Evolutionary conservation across 2,888 invertebrate species (phyloP), one percentile per base, ranked within the genome.

Genomic region (Chaitophorus viminalis): DNA sequence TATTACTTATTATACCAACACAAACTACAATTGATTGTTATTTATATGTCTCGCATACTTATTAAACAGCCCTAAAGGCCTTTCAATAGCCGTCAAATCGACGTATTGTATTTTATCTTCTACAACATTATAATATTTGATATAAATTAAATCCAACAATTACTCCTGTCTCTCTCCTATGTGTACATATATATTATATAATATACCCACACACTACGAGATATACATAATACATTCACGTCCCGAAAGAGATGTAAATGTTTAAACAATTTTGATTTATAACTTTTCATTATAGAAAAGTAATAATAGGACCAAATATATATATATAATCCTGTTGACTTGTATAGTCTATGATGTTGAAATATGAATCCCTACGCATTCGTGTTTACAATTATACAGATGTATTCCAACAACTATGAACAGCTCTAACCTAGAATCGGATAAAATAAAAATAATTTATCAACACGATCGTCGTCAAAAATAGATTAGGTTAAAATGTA

Each of bases 91-190:
- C 3, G 9, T 54, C 52, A 11, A 72, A 36, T n/a, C 33, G n/a
- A 74, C 9, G 33, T 74, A 74, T 82, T 18, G 29, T 72, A 68
- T 81, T 81, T 21, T 31, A 29, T 68, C 21, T 29, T 68, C 11
- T 68, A 46, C n/a, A 82, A 25, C 60, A 60, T 36, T 54, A n/a
- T n/a, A n/a, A n/a, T n/a, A 54, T 74, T 33, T 18, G 54, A 52
- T 82, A 54, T 82, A 74, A 83, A 74, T 54, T 74, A 83, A 74
- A 82, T 33, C 18, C 54, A 54, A 82, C 36, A 83, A 83, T 83
- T 83, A 83, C 82, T 54, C 82, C 60, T 74, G 74, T 39, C 18
- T 1, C 33, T 17, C 36, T 18, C 68, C 68, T 11, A 68, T 0
- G 21, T 8, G 36, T 54, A 33, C n/a, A 81, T 52, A 33, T 14